Evolutionary conservation across 2,113 vertebrate species (phyloP), one percentile per base, ranked within the genome.

Genomic region (Tychaedon coryphoeus): DNA sequence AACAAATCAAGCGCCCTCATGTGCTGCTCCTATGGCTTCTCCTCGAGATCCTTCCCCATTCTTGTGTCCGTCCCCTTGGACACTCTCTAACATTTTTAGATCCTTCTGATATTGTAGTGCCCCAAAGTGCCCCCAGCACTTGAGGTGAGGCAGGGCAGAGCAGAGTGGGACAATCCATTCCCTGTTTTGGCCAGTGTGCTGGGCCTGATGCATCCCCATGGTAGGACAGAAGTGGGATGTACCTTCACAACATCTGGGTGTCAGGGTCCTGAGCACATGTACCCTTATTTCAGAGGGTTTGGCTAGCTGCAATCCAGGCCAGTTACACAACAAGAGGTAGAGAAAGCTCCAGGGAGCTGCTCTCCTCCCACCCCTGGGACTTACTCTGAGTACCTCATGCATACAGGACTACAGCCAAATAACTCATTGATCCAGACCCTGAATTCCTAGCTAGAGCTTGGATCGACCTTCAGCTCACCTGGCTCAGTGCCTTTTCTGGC

Each of bases 31-130:
- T 28, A 1, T 9, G 31, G 58, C 50, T 50, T 50, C 22, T 26
- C 36, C 86, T 43, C 0, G 2, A 33, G 43, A 51, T 19, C 60
- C 26, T 38, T 58, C 43, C 19, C 33, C 36, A 58, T 9, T 10
- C 26, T 36, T 0, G 0, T 8, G 16, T 73, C 51, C 23, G 28
- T 58, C 18, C 14, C 51, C 7, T 20, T 65, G 43, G 23, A 51
- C 33, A 43, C 43, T 36, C 42, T 40, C 48, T 23, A 28, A 58
- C 10, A 65, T 31, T 18, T 64, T 57, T 10, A 73, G 51, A 58
- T 33, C 51, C 29, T 58, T 51, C 45, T 28, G 28, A n/a, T 14
- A 40, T 2, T 58, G 51, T 36, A 38, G 11, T 22, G 33, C 42
- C 58, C 34, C 36, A 34, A 48, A 57, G 4, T 36, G 22, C 3